Evolutionary conservation across 53 echinoderm and acorn worm genomes (phyloP), one percentile per base, ranked within the genome.

Genomic region (Astropecten irregularis): DNA sequence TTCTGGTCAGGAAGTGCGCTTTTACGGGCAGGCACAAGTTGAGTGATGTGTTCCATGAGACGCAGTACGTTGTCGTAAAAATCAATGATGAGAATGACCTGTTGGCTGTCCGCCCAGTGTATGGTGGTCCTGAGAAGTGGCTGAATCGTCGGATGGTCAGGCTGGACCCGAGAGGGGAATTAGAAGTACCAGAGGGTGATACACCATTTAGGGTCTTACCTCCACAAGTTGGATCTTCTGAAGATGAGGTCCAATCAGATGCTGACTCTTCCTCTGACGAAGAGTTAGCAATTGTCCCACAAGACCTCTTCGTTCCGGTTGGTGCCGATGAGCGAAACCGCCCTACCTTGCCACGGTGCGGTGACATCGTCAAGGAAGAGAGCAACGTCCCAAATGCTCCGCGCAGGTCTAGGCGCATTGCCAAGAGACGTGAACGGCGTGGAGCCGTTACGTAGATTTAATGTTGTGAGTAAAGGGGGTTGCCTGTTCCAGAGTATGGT

Each of bases 21-120:
- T 65, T 65, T 32, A 70, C 40, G 22, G 70, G 70, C 48, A 70
- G 50, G 2, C 70, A 70, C 0, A 70, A 70, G 22, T 16, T 65
- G 32, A 33, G 65, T 65, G 65, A 65, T 65, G 35, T 9, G 32
- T 65, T 65, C 20, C 39, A 65, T 1, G 39, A 65, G 38, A 39
- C 35, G 33, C 65, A 65, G 65, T 38, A 65, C 65, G 37, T 65
- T 34, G 65, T 65, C 6, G 36, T 4, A 65, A n/a, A n/a, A n/a
- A 32, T 15, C 14, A 4, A 36, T 18, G 20, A 36, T 0, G 65
- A 65, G 1, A n/a, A 65, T 18, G 36, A 65, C 65, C 20, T 70
- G 48, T 47, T 70, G 19, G 48, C 40, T 47, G 40, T 49, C 32
- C 9, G 50, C 13, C 48, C 32, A 28, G 42, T 49, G 46, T 26